phyloP scores from a whole-genome alignment of 2,113 vertebrate genomes.

The Cyphomyrus discorhynchus region DNA sequence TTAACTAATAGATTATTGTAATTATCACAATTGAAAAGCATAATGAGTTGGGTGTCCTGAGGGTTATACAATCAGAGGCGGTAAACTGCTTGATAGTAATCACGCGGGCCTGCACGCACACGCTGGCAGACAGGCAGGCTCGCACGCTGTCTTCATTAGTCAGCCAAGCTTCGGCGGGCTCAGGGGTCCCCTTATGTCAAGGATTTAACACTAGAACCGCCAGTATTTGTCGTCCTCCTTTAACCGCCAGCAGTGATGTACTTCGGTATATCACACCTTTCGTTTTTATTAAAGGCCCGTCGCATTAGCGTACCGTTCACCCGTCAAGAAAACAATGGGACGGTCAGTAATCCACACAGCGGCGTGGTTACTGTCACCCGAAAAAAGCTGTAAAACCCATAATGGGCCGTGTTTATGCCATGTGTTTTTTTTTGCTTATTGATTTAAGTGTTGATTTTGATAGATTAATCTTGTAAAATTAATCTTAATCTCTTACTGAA shows the following conservation, averaged over 20 bases:
- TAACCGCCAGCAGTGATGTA: background rate
- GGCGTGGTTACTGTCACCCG: background rate
- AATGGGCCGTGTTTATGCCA: too few species aligned
- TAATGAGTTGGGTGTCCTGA: background rate
- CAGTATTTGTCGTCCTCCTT: background rate
- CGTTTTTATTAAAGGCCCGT: background rate
- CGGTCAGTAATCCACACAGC: background rate
- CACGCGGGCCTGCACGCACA: background rate
- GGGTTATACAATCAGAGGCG: background rate
- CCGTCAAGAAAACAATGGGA: background rate
- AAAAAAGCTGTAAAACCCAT: background rate
- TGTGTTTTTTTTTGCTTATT: too few species aligned
- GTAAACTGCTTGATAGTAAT: background rate
- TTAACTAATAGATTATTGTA: conserved; percentile 9
- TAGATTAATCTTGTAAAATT: too few species aligned
- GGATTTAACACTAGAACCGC: background rate
- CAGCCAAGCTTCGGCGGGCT: background rate
- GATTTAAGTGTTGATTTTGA: too few species aligned
- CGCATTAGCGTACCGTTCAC: background rate
- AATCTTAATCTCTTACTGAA: background rate
- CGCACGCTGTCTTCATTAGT: background rate
- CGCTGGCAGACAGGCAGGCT: too few species aligned
- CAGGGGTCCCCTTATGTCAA: background rate
- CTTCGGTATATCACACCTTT: background rate
- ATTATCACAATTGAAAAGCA: conserved; percentile 4